Percentiles rank a stretch among this genome's conserved stretches.
Evolutionary conservation across 2,888 invertebrate genomes (phyloP).

Genomic region (Smittia sp.): DNA sequence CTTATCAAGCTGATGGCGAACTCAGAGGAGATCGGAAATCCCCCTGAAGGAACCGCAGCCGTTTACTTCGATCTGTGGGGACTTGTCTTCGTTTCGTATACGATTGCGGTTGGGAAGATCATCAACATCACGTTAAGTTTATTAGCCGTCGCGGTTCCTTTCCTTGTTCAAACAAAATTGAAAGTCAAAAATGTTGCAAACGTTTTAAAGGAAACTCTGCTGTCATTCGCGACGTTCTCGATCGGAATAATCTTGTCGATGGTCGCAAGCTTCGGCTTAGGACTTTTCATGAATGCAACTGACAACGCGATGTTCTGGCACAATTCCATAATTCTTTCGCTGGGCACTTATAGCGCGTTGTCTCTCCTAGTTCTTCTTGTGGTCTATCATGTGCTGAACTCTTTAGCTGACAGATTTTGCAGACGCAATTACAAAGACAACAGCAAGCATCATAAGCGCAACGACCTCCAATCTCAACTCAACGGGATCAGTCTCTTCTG

Average conservation of each 20-base stretch:
- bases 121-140: conserved; percentile 43
- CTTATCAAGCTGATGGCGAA: conserved; percentile 62
- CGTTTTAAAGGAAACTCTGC: conserved; percentile 1
- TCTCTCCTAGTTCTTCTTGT: conserved; percentile 11
- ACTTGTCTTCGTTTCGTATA: conserved; percentile 57
- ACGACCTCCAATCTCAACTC: conserved; percentile 46
- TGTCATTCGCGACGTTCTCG: not conserved
- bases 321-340: conserved; percentile 56
- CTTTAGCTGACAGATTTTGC: conserved; percentile 43
- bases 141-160: conserved; percentile 29
- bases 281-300: conserved; percentile 51
- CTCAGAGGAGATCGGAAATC: conserved; percentile 48
- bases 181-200: conserved; percentile 3
- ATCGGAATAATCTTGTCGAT: conserved; percentile 45
- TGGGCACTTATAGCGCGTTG: conserved; percentile 51
- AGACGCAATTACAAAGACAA: conserved; percentile 32
- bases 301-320: conserved; percentile 61
- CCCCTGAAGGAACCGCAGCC: conserved; percentile 47
- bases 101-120: conserved; percentile 55
- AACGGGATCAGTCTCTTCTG: conserved; percentile 48
- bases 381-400: not conserved
- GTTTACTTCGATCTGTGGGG: conserved; percentile 58
- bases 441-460: too few species aligned
- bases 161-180: conserved; percentile 44
- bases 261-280: conserved; percentile 47